These are phyloP conservation scores for Bombyx mori DNA, from an alignment of 1,140 invertebrate genomes.

Conservation along the genomic window ASM3026992v2 NC_085111.1:14010001-14010500, in stretches of 20 bases:
- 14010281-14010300: no score
- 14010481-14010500: no score
- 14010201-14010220: conserved; percentile 31
- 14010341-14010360: no score
- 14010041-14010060: conserved; percentile 71
- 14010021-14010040: conserved; percentile 48
- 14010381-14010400: no score
- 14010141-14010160: conserved; percentile 66
- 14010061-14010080: conserved; percentile 50
- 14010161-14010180: conserved; percentile 44
- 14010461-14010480: no score
- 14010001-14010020: conserved; percentile 57
- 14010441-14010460: no score
- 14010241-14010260: not conserved
- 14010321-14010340: no score
- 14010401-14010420: no score
- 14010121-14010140: conserved; percentile 83
- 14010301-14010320: no score
- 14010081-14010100: conserved; percentile 64
- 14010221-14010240: not conserved
- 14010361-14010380: no score
- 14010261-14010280: no score
- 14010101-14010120: conserved; percentile 68
- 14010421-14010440: no score
- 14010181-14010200: conserved; percentile 33